Conservation (phyloP, 2,888 invertebrate genomes). For the Philhelius pedissequus region DNA sequence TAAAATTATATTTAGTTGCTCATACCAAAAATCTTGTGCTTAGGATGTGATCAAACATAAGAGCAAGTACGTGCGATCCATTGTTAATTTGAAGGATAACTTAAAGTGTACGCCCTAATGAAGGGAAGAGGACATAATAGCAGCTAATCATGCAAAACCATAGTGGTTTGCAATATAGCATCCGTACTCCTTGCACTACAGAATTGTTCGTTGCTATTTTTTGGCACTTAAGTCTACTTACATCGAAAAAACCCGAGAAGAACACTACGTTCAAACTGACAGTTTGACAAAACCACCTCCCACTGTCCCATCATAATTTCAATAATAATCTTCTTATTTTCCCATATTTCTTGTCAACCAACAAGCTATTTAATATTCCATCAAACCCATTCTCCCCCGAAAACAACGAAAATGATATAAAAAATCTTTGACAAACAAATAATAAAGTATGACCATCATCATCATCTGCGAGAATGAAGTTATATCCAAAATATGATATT, state of each 20-base stretch:
- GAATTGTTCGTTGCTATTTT: not conserved
- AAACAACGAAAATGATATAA: not conserved
- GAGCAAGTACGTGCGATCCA: no score
- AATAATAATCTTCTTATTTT: conserved; percentile 33
- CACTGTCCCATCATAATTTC: conserved; percentile 40
- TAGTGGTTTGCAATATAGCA: not conserved
- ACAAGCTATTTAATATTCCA: conserved; percentile 26
- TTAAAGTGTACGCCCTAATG: no score
- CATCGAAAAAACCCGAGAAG: not conserved
- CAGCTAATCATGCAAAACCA: not conserved
- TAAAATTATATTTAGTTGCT: no score
- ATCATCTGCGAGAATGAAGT: not conserved
- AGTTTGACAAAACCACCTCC: conserved; percentile 3
- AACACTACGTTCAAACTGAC: not conserved
- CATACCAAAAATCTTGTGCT: no score
- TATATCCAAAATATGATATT: not conserved
- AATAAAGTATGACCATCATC: conserved; percentile 1
- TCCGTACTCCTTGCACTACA: not conserved
- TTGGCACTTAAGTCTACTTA: not conserved
- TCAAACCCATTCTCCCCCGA: not conserved
- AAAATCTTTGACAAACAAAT: conserved; percentile 11
- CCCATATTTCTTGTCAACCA: not conserved
- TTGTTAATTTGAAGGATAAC: no score
- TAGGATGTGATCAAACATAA: no score
- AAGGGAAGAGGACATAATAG: no score